phyloP scores from a whole-genome alignment of 2,888 invertebrate genomes.

The Hypercompe scribonia region DNA sequence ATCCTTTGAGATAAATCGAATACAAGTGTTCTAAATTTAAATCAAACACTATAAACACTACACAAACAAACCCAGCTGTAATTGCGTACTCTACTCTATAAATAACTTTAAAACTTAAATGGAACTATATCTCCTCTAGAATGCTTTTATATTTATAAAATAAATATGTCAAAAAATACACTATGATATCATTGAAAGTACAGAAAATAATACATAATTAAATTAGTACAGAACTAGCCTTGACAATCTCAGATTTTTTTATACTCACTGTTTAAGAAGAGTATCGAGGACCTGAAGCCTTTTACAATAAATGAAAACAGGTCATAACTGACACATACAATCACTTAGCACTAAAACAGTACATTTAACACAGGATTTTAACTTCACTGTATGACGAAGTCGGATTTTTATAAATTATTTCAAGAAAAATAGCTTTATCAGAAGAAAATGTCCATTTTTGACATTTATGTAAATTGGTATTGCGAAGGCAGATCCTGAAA shows the following conservation, averaged over 20 bases:
- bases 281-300: constrained; percentile 51
- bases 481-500: constrained; percentile 3
- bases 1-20: constrained; percentile 28
- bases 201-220: constrained; percentile 67
- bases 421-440: constrained; percentile 59
- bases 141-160: constrained; percentile 40
- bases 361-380: constrained; percentile 52
- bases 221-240: constrained; percentile 54
- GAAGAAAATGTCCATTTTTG: constrained; percentile 71
- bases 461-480: constrained; percentile 59
- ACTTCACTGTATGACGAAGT: constrained; percentile 51
- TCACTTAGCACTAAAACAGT: constrained; percentile 54
- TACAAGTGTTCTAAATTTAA: constrained; percentile 43
- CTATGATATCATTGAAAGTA: constrained; percentile 78
- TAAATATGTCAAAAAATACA: constrained; percentile 65
- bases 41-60: constrained; percentile 56
- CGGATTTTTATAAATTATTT: constrained; percentile 37
- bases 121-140: constrained; percentile 58
- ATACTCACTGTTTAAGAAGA: constrained; percentile 48
- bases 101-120: constrained; percentile 70
- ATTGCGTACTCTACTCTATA: constrained; percentile 72
- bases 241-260: constrained; percentile 52
- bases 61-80: constrained; percentile 68
- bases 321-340: constrained; percentile 53
- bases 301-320: constrained; percentile 52